A percentile compares a stretch with the other conserved stretches of the same genome.
Evolutionary conservation across 2,888 invertebrate species (phyloP).

Genomic region (Agrotis clavis): DNA sequence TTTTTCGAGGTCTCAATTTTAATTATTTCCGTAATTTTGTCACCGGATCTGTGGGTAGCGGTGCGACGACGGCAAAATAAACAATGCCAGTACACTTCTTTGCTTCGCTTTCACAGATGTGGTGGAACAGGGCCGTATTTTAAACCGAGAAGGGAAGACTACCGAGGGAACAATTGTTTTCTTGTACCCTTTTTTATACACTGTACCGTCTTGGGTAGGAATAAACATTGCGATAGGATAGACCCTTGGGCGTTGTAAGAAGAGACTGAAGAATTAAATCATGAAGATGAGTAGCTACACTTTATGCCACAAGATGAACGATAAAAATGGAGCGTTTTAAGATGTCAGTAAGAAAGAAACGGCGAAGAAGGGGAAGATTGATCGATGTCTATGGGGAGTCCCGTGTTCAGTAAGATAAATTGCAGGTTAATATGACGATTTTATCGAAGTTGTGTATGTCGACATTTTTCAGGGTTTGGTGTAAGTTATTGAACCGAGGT

Average conservation of each 20-base stretch:
- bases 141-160: slow-evolving; percentile 32
- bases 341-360: slow-evolving; percentile 1
- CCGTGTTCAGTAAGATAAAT: slow-evolving; percentile 39
- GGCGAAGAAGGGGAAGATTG: slow-evolving; percentile 20
- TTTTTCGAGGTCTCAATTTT: slow-evolving; percentile 56
- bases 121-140: slow-evolving; percentile 41
- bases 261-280: slow-evolving; percentile 49
- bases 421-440: slow-evolving; percentile 41
- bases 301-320: slow-evolving; percentile 12
- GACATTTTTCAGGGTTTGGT: slow-evolving; percentile 18
- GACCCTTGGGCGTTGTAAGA: slow-evolving; percentile 39
- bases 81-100: slow-evolving; percentile 55
- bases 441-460: slow-evolving; percentile 21
- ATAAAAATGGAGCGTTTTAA: slow-evolving; percentile 26
- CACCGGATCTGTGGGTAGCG: slow-evolving; percentile 53
- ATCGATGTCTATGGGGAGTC: slow-evolving; percentile 43
- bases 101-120: slow-evolving; percentile 26
- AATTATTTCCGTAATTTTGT: slow-evolving; percentile 70
- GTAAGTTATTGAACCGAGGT: neutral
- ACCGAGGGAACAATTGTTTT: slow-evolving; percentile 51
- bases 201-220: slow-evolving; percentile 35
- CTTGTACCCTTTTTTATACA: slow-evolving; percentile 43
- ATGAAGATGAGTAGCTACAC: slow-evolving; percentile 39
- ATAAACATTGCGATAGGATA: slow-evolving; percentile 35
- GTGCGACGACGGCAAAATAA: slow-evolving; percentile 60